phyloP scores from a whole-genome alignment of 2,797 vertebrate species.

The Lycodopsis pacificus region DNA sequence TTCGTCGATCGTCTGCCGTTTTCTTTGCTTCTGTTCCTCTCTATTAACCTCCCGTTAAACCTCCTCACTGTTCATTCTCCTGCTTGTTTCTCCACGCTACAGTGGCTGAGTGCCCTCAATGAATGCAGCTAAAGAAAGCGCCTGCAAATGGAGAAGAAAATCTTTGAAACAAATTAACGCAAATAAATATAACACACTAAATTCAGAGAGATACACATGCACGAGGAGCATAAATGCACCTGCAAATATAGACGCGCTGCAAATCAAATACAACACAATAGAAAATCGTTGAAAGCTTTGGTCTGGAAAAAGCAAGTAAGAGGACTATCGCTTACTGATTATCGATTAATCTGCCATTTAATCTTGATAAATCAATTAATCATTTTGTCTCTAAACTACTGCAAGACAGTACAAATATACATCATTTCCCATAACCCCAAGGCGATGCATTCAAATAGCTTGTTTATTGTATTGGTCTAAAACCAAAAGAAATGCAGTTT shows the following conservation, averaged over 20 bases:
- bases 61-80: constrained; percentile 8
- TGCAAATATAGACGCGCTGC: background rate
- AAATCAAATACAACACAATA: background rate
- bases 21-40: background rate
- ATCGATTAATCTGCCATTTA: background rate
- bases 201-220: background rate
- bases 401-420: background rate
- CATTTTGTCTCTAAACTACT: background rate
- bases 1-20: constrained; percentile 2
- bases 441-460: background rate
- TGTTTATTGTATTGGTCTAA: background rate
- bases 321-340: background rate
- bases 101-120: too few relatives aligned
- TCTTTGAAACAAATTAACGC: background rate
- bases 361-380: background rate
- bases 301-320: background rate
- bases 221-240: too few relatives aligned
- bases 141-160: background rate
- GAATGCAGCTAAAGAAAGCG: background rate
- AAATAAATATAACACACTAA: background rate
- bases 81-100: constrained; percentile 2
- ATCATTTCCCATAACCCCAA: background rate
- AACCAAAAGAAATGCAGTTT: background rate
- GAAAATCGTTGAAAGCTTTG: background rate
- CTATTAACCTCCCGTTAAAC: background rate